A percentile compares a stretch with the other conserved stretches of the same genome.
These are phyloP conservation scores for Clinocottus analis DNA, from an alignment of 2,113 vertebrate genomes.

Conservation along the genomic window DNA sequence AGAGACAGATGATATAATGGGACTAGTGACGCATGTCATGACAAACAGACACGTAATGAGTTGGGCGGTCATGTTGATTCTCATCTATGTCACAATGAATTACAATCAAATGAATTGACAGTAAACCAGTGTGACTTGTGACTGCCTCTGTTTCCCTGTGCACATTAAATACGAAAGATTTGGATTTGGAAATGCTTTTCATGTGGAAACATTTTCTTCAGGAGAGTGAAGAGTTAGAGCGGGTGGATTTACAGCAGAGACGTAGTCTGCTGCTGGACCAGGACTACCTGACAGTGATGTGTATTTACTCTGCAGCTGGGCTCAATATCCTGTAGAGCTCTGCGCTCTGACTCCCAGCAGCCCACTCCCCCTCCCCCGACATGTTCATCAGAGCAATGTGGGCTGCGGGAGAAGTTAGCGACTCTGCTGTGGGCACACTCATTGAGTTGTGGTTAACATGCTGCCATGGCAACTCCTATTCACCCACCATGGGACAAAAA, in stretches of 20 bases:
- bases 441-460: slow-evolving; percentile 89
- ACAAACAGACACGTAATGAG: slow-evolving; percentile 25
- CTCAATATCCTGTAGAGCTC: slow-evolving; percentile 72
- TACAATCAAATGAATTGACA: slow-evolving; percentile 13
- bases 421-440: slow-evolving; percentile 85
- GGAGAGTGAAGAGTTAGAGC: not conserved
- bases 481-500: slow-evolving; percentile 85
- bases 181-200: slow-evolving; percentile 5
- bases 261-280: slow-evolving; percentile 18
- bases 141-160: not conserved
- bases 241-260: slow-evolving; percentile 17
- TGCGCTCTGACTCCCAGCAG: slow-evolving; percentile 43
- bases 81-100: slow-evolving; percentile 23
- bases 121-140: slow-evolving; percentile 9
- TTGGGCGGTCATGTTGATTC: slow-evolving; percentile 7
- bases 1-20: slow-evolving; percentile 13
- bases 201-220: slow-evolving; percentile 37
- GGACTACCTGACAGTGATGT: slow-evolving; percentile 38
- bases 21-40: slow-evolving; percentile 11
- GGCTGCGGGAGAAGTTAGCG: slow-evolving; percentile 81
- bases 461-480: slow-evolving; percentile 90
- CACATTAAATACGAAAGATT: slow-evolving; percentile 13
- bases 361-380: slow-evolving; percentile 36
- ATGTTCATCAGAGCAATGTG: slow-evolving; percentile 80
- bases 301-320: slow-evolving; percentile 69